phyloP scores from a whole-genome alignment of 2,797 vertebrate genomes.

The Rousettus madagascariensis region DNA sequence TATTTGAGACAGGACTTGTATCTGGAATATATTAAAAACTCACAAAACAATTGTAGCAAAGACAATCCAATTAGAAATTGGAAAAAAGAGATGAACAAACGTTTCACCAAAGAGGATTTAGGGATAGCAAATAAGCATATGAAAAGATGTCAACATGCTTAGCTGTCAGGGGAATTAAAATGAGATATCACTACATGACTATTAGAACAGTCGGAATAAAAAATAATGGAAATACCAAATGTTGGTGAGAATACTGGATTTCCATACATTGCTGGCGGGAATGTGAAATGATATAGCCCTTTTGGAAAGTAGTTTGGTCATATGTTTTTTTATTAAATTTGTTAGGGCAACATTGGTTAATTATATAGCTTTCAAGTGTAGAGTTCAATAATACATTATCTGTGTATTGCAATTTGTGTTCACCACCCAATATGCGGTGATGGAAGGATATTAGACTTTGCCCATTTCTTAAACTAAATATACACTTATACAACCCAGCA shows the following conservation, averaged over 20 bases:
- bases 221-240: not conserved
- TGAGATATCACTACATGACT: not conserved
- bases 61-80: not conserved
- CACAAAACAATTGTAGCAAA: constrained; percentile 6
- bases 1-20: not conserved
- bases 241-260: not conserved
- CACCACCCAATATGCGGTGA: no score
- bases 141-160: constrained; percentile 8
- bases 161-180: not conserved
- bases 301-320: not conserved
- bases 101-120: not conserved
- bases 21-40: constrained; percentile 15
- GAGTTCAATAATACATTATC: no score
- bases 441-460: no score
- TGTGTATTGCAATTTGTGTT: no score
- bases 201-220: constrained; percentile 6
- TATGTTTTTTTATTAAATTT: no score
- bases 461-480: not conserved
- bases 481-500: not conserved
- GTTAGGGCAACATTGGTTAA: no score
- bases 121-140: not conserved
- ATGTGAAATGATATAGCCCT: not conserved
- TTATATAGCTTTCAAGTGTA: no score
- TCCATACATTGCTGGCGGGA: not conserved
- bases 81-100: not conserved